phyloP scores from a whole-genome alignment of 2,113 vertebrate genomes.

The Tylochromis polylepis region DNA sequence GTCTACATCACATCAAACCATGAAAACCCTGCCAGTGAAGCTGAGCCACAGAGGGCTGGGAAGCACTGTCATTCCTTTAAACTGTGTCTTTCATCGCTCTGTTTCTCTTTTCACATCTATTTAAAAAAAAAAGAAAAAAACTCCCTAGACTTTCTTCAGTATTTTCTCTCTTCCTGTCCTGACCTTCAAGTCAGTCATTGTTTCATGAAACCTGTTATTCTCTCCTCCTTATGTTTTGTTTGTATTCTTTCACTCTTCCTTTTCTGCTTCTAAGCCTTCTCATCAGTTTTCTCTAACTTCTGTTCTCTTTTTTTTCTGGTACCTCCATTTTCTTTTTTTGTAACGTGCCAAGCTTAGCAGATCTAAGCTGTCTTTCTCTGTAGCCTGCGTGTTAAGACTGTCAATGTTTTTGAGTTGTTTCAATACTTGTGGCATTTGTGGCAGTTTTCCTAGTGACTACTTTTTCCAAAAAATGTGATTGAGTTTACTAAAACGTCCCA shows the following conservation, averaged over 20 bases:
- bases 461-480: fast-evolving
- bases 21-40: slow-evolving; percentile 37
- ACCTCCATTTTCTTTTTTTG: neutral
- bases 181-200: neutral
- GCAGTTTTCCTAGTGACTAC: neutral
- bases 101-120: neutral
- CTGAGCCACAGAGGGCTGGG: neutral
- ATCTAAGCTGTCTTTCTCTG: neutral
- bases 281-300: neutral
- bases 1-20: slow-evolving; percentile 53
- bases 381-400: neutral
- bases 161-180: neutral
- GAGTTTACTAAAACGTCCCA: neutral
- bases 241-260: neutral
- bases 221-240: neutral
- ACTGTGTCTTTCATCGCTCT: neutral
- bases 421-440: neutral
- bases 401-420: neutral
- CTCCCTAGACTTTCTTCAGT: neutral
- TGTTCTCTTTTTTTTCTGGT: neutral
- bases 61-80: slow-evolving; percentile 21
- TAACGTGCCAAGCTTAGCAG: neutral
- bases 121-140: neutral
- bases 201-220: neutral
- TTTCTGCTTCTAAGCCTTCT: neutral